Evolutionary conservation across 2,113 vertebrate species (phyloP).

Genomic region (Symphodus melops): DNA sequence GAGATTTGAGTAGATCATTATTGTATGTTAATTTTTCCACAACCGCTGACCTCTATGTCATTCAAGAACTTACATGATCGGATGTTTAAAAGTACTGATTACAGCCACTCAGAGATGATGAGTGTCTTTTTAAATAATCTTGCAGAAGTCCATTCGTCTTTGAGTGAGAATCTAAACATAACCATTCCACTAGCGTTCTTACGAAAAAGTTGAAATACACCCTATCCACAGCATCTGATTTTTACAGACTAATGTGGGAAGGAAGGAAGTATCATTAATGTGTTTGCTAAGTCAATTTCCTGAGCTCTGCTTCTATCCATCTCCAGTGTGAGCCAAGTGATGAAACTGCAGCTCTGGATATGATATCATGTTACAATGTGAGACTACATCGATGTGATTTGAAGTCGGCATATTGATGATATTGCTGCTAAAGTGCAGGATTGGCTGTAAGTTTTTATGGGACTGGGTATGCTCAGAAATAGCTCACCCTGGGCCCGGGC

Average conservation of each 20-base stretch:
- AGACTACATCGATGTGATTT: slow-evolving; percentile 36
- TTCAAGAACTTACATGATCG: background rate
- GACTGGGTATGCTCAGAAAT: slow-evolving; percentile 20
- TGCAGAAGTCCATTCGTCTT: background rate
- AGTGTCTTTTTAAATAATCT: background rate
- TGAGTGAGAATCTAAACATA: background rate
- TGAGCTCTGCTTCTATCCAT: slow-evolving; percentile 64
- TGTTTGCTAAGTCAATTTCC: slow-evolving; percentile 72
- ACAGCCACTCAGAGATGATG: background rate
- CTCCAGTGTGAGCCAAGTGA: slow-evolving; percentile 55
- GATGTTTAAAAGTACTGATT: background rate
- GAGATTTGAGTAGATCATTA: no score
- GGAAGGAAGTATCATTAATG: slow-evolving; percentile 76
- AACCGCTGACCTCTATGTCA: no score
- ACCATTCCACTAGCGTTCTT: background rate
- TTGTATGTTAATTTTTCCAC: no score
- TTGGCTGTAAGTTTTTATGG: slow-evolving; percentile 17
- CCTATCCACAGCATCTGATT: slow-evolving; percentile 56
- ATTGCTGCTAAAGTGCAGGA: slow-evolving; percentile 37
- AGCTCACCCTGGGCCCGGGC: slow-evolving; percentile 14
- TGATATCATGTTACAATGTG: slow-evolving; percentile 62
- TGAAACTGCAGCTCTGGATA: slow-evolving; percentile 62
- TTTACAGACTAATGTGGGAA: slow-evolving; percentile 53
- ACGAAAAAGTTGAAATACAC: slow-evolving; percentile 22
- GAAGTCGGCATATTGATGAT: slow-evolving; percentile 26